A percentile compares a stretch with the other conserved stretches of the same genome.
Conservation (phyloP, 2,888 invertebrate genomes). For the Chloromyia formosa region DNA sequence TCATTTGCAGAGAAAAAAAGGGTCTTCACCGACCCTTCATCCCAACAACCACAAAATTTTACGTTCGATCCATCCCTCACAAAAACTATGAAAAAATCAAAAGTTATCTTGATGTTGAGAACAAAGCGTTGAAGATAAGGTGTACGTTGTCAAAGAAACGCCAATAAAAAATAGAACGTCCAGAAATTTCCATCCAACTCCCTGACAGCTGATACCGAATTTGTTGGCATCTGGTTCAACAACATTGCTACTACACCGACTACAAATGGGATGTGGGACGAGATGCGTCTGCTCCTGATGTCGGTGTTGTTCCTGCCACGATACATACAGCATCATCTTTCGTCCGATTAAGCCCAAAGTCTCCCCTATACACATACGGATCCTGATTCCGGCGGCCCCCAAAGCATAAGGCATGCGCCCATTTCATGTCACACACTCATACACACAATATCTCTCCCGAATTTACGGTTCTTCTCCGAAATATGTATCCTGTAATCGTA, state of each 20-base stretch:
- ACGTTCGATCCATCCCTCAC: background rate
- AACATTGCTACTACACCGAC: too few relatives aligned
- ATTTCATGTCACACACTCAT: background rate
- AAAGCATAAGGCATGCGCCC: too few relatives aligned
- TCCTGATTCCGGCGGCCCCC: too few relatives aligned
- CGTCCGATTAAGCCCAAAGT: too few relatives aligned
- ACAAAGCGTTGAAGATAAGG: background rate
- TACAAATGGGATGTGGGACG: background rate
- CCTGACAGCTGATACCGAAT: constrained; percentile 16
- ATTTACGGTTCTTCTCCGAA: constrained; percentile 24
- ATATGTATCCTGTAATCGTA: constrained; percentile 28
- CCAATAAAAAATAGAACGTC: background rate
- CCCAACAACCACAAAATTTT: too few relatives aligned
- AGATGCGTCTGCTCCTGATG: constrained; percentile 22
- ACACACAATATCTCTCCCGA: background rate
- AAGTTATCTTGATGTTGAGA: background rate
- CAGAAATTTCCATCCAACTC: background rate
- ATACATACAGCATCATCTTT: too few relatives aligned
- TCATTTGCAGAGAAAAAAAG: too few relatives aligned
- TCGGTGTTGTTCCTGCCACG: too few relatives aligned
- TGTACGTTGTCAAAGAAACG: background rate
- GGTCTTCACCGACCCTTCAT: too few relatives aligned
- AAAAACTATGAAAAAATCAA: constrained; percentile 1
- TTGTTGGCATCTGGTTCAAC: too few relatives aligned
- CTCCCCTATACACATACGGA: too few relatives aligned